A percentile compares a stretch with the other conserved stretches of the same genome.
These are phyloP conservation scores for Platalea minor DNA, from an alignment of 2,797 vertebrate genomes.

Conservation along the genomic window DNA sequence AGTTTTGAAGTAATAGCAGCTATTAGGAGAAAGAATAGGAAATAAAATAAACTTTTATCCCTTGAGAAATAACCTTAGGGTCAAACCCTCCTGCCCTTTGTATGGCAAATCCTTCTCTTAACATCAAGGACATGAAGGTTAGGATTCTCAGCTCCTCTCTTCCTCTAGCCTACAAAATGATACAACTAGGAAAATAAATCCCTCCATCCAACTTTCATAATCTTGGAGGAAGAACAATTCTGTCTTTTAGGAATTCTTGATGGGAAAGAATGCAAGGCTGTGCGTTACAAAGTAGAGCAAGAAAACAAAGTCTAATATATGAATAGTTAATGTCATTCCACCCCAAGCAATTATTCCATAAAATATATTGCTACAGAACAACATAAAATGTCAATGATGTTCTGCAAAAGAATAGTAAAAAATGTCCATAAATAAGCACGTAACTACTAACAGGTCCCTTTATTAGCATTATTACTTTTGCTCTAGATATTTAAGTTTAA, in stretches of 20 bases:
- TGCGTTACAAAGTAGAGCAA: background rate
- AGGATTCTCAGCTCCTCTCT: background rate
- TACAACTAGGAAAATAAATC: background rate
- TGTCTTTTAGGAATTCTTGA: background rate
- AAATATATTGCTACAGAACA: background rate
- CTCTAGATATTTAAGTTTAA: background rate
- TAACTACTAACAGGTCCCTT: background rate
- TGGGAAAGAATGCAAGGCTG: background rate
- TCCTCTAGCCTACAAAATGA: background rate
- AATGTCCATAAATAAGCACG: background rate
- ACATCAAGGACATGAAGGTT: background rate
- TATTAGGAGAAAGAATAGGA: slow-evolving; percentile 15
- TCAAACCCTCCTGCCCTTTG: background rate
- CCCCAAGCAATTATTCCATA: slow-evolving; percentile 23
- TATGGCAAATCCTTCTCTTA: background rate
- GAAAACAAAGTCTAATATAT: slow-evolving; percentile 20
- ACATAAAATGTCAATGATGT: background rate
- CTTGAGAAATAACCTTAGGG: background rate
- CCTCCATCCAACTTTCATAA: background rate
- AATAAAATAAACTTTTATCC: slow-evolving; percentile 40
- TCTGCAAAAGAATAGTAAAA: background rate
- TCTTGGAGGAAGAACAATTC: background rate
- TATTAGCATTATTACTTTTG: background rate
- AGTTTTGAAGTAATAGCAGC: slow-evolving; percentile 18
- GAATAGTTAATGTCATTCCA: slow-evolving; percentile 33